Base-by-base conservation (phyloP, 2,888 invertebrate species). In the Cordylochernes scorpioides region DNA sequence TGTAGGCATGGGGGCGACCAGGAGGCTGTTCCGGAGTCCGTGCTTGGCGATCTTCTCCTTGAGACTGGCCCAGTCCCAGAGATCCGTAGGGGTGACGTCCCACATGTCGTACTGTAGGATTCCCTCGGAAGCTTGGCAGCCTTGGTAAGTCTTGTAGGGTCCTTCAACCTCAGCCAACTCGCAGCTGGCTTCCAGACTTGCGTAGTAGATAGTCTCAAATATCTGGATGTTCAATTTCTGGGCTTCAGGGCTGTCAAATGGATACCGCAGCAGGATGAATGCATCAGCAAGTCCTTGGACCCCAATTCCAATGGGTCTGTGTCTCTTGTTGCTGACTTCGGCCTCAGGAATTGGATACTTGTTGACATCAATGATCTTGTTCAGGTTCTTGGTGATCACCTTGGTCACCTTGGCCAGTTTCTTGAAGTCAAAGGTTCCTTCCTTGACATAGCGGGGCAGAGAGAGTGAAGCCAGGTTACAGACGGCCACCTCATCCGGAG, bases 401-500 rank as follows among this genome's bases (percentile, higher is more conserved):
- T 86, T 84, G 0, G 80, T 68, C 1, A 94, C 73, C 44, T 70
- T 64, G 47, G 72, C 75, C 7, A 97, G 59, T 49, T 78, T 77
- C 3, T 60, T 49, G 48, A 91, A 97, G 54, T 97, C 80, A 46
- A 67, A 97, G 3, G 62, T 54, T 45, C 32, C 25, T 27, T 38
- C 28, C 14, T 63, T 66, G 0, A 97, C 78, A 58, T 74, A 99
- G 70, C 75, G 78, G 52, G 86, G 88, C 3, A 97, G 62, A 2
- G 94, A 94, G 44, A 97, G 69, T 0, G 94, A 97, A 1, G 94
- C 97, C 47, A 97, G 61, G 58, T 94, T 94, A 53, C 94, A 97
- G 1, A 94, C 94, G 5, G 94, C 94, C 17, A 88, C 54, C 63
- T 94, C 91, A 54, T 86, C 80, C 2, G 68, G 56, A 9, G 78